Evolutionary conservation across 2,888 invertebrate genomes (phyloP), one percentile per base, ranked within the genome.

Genomic region (Barypeithes pellucidus): DNA sequence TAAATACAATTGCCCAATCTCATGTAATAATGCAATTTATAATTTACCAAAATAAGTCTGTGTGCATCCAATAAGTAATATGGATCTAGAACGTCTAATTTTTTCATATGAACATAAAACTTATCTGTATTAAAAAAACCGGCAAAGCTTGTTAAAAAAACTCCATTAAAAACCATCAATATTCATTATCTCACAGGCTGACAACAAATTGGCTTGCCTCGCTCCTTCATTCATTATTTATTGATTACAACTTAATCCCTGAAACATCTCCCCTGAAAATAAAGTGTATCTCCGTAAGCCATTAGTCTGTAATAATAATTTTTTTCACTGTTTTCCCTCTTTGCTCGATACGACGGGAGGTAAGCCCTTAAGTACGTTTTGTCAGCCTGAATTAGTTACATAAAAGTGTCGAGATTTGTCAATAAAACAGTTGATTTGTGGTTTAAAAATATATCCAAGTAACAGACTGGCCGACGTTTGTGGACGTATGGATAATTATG

Each of bases 181-280:
- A 63, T 63, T 63, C 50, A 63, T 63, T 63, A 36, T 50, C 16
- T 36, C 29, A 36, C 63, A 41, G 11, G 47, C 47, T 63, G 47
- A 14, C 50, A 50, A 47, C 50, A 63, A 63, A 63, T 63, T 63
- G 50, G 63, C 50, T 63, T 50, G 63, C 20, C 7, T 29, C 63
- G 12, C 63, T 47, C 16, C 50, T 50, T 45, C 33, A 47, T 33
- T 47, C 33, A 47, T 63, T 63, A 63, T 63, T 63, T 63, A 63
- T 63, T 63, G 63, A 50, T 50, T 63, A 63, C 63, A 63, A 63
- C 47, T 63, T 63, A 63, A 63, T 63, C 63, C 63, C 50, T 29
- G 7, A 41, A 29, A 47, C 16, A 47, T 47, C 50, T 36, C 20
- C 20, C 18, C 9, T 29, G 9, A 63, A 50, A 50, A 63, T 47